Conservation (phyloP, 2,888 invertebrate species). For the Monochamus alternatus region DNA sequence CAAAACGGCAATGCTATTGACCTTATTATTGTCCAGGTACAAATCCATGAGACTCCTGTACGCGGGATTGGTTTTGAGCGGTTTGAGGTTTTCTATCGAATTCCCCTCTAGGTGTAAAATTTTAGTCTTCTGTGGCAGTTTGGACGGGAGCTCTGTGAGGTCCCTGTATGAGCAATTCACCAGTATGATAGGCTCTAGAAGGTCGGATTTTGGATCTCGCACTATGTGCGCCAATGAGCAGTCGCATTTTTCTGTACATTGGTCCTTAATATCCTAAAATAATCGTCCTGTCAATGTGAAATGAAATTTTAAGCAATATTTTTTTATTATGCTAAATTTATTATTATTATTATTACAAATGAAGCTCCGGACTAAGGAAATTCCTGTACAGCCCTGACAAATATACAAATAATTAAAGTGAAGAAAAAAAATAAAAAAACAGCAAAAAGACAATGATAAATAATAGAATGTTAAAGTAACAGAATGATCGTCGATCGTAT, state of each 20-base stretch:
- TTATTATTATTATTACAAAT: too few relatives aligned
- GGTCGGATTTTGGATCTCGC: conserved; percentile 68
- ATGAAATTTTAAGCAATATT: too few relatives aligned
- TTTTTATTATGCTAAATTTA: too few relatives aligned
- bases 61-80: conserved; percentile 77
- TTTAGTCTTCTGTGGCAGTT: conserved; percentile 79
- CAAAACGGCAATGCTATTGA: conserved; percentile 78
- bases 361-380: too few relatives aligned
- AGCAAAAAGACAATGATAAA: too few relatives aligned
- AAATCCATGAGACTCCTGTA: conserved; percentile 81
- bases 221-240: conserved; percentile 80
- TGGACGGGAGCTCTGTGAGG: conserved; percentile 75
- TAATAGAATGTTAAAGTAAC: too few relatives aligned
- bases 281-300: neutral
- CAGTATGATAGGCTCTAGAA: conserved; percentile 75
- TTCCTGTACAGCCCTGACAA: too few relatives aligned
- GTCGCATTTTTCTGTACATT: conserved; percentile 77
- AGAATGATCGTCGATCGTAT: too few relatives aligned
- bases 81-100: conserved; percentile 75
- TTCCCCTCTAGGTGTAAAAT: conserved; percentile 79
- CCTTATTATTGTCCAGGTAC: conserved; percentile 83
- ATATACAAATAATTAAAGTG: too few relatives aligned
- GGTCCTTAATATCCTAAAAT: conserved; percentile 64
- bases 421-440: too few relatives aligned
- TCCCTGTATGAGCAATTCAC: conserved; percentile 78